Evolutionary conservation across 1,140 invertebrate genomes (phyloP), one percentile per base, ranked within the genome.

Genomic region (Anadara kagoshimensis): DNA sequence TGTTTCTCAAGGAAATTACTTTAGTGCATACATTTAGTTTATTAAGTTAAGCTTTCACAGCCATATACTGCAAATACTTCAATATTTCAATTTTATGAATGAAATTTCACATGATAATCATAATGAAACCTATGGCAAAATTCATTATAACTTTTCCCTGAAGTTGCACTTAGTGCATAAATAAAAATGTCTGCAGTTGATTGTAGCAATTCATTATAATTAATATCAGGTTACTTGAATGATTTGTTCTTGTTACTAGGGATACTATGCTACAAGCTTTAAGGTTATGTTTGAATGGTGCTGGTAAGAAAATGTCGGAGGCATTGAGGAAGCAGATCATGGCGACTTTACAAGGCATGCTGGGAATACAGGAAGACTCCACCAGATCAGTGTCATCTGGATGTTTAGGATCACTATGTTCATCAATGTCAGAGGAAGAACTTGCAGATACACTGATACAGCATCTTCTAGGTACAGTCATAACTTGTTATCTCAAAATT

Each of bases 261-360:
- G 97, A 98, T 90, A 98, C 97, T 4, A 95, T 95, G 92, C 87
- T 98, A 43, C 95, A 97, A 90, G 96, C 97, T 16, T 88, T 98
- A 53, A 91, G 97, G 80, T 93, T 94, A 69, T 93, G 96, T 44
- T 92, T 97, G 45, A 92, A 92, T 12, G 93, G 93, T 43, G 95
- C 95, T 58, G 96, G 96, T 7, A 93, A 94, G 72, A 97, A 97
- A 91, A 95, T 98, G 93, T 93, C 94, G 0, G 95, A 95, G 61
- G 90, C 92, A 14, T 91, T 96, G 72, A 93, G 93, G 29, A 94
- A 94, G 83, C 92, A 93, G 83, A 91, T 97, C n/a, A 92, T 94
- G 72, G 81, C 87, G 1, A 95, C 94, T 18, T 87, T 98, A 16
- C 91, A 91, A n/a, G 87, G 87, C 8, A 86, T 93, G 24, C 90